phyloP scores from a whole-genome alignment of 2,888 invertebrate genomes.

The Cataglyphis altisquamis region DNA sequence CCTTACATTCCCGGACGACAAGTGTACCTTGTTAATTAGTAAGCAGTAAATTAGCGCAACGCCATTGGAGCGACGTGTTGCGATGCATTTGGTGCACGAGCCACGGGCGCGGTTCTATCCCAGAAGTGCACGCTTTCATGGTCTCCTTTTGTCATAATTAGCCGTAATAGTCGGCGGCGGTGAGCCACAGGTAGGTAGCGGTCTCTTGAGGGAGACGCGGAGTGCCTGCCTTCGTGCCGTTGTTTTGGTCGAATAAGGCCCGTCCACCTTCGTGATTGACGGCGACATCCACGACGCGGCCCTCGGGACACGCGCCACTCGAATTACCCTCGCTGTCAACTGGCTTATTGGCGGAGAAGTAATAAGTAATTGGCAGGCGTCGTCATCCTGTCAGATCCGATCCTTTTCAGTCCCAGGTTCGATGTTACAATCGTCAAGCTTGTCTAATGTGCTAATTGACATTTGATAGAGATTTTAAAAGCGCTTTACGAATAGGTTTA shows the following conservation, averaged over 20 bases:
- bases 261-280: slow-evolving; percentile 70
- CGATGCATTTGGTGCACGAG: neutral
- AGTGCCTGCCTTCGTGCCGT: slow-evolving; percentile 55
- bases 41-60: slow-evolving; percentile 25
- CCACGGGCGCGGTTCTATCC: neutral
- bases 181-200: slow-evolving; percentile 42
- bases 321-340: slow-evolving; percentile 45
- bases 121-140: neutral
- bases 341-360: slow-evolving; percentile 40
- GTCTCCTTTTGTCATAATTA: slow-evolving; percentile 41
- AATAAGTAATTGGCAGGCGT: slow-evolving; percentile 34
- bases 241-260: slow-evolving; percentile 61
- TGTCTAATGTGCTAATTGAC: slow-evolving; percentile 18
- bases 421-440: slow-evolving; percentile 9
- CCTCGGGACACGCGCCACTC: slow-evolving; percentile 59
- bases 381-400: neutral
- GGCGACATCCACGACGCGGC: slow-evolving; percentile 53
- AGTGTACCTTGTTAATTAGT: slow-evolving; percentile 42
- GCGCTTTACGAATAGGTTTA: neutral
- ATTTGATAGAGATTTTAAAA: neutral
- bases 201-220: slow-evolving; percentile 49
- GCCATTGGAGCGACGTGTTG: neutral
- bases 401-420: neutral
- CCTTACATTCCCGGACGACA: slow-evolving; percentile 28
- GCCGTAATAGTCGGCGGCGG: neutral